Base-by-base conservation (phyloP, 2,888 invertebrate species). In the Hirtodrosophila trivittata region DNA sequence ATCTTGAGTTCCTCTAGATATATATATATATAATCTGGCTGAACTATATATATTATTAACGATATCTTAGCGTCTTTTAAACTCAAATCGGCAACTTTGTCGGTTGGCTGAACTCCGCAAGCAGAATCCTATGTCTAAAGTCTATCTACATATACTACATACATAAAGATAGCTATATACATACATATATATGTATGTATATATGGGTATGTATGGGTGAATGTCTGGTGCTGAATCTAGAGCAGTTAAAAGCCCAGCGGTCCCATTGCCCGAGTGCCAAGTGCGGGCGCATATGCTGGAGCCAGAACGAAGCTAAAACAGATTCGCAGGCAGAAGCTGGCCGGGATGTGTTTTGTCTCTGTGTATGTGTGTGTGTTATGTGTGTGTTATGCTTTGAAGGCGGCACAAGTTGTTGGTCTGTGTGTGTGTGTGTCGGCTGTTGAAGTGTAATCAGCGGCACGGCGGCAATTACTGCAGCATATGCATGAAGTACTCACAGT, bases 361-460 rank as follows among this genome's bases (percentile, higher is more conserved):
- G 49, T 9, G 46, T 30, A 26, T 33, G 28, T 38, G 39, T 42
- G 37, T 5, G 37, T 13, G 8, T 10, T 42, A 30, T 18, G 28
- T 33, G 14, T 38, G 51, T 14, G 41, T 26, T 10, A 21, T 13
- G 47, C 66, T 71, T 66, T 59, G 46, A 66, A 72, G 62, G 59
- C 56, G 54, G 43, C 74, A 55, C 74, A 63, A 71, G 69, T 68
- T 60, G 75, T 69, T 74, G 71, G 75, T 64, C 71, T 26, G 25
- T 38, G 70, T 66, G 50, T 70, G 62, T 62, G 39, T 73, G 69
- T 77, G 74, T 57, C 64, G 66, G 69, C 80, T 67, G 86, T 75
- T 86, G 86, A 80, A 80, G 86, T 80, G 86, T 80, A 80, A 80
- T 80, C 86, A 86, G 86, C 80, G 83, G 86, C 86, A 75, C 80